phyloP scores from a whole-genome alignment of 2,797 vertebrate species.

The Intellagama lesueurii region DNA sequence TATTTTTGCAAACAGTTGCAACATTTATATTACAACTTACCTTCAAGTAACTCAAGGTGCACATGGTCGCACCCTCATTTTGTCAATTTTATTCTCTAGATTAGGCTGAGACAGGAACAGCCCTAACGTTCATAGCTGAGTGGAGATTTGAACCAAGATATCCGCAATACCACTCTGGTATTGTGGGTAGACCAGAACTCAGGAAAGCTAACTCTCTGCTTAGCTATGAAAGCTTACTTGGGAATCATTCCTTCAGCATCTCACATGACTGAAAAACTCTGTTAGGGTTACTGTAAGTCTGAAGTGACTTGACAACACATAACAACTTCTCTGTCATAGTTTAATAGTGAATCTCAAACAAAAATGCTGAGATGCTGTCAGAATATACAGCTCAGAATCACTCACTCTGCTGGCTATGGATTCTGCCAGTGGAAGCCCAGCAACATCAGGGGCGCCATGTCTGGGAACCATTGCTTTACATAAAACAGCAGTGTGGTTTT shows the following conservation, averaged over 20 bases:
- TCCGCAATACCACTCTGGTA: too few relatives aligned
- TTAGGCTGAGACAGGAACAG: not conserved
- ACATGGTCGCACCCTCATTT: not conserved
- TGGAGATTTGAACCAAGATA: not conserved
- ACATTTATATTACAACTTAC: not conserved
- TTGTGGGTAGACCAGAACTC: too few relatives aligned
- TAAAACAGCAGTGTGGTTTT: not conserved
- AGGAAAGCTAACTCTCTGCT: too few relatives aligned
- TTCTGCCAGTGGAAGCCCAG: not conserved
- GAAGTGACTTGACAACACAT: too few relatives aligned
- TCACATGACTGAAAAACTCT: too few relatives aligned
- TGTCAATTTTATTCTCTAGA: not conserved
- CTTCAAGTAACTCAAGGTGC: not conserved
- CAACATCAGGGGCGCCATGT: not conserved
- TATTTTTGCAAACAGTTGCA: not conserved
- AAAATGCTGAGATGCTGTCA: not conserved
- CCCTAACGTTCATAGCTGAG: not conserved
- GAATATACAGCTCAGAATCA: not conserved
- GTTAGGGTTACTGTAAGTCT: too few relatives aligned
- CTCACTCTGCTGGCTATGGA: not conserved
- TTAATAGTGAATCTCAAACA: too few relatives aligned
- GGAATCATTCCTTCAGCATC: too few relatives aligned
- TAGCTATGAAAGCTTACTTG: too few relatives aligned
- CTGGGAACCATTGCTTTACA: not conserved
- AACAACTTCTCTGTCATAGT: too few relatives aligned